Percentiles rank a stretch among this genome's conserved stretches.
Evolutionary conservation across 1,140 invertebrate species (phyloP).

Genomic region (Rhyzopertha dominica): DNA sequence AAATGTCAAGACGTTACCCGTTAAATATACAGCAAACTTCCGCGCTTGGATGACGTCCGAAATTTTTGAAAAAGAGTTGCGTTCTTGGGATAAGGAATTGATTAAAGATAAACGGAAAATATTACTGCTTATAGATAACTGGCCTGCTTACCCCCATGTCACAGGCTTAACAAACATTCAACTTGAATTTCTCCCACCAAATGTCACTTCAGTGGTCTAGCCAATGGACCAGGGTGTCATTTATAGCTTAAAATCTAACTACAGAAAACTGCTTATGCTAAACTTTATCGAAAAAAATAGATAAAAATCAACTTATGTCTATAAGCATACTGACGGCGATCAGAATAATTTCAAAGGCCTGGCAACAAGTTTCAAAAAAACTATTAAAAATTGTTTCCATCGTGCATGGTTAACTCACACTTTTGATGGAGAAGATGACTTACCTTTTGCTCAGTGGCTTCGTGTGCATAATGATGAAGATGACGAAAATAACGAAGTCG

Average conservation of each 20-base stretch:
- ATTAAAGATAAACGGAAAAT: constrained; percentile 16
- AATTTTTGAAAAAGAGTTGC: constrained; percentile 17
- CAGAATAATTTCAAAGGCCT: too few species aligned
- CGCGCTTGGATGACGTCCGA: constrained; percentile 47
- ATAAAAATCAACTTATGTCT: too few species aligned
- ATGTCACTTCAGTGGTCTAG: constrained; percentile 21
- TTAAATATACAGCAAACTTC: constrained; percentile 36
- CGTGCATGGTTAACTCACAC: too few species aligned
- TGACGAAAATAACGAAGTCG: too few species aligned
- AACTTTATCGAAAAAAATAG: too few species aligned
- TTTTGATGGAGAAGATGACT: too few species aligned
- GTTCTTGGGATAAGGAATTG: constrained; percentile 20
- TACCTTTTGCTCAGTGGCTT: too few species aligned
- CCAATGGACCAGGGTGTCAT: constrained; percentile 31
- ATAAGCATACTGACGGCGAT: too few species aligned
- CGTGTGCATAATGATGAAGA: too few species aligned
- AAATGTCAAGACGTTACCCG: constrained; percentile 31
- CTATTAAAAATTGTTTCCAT: too few species aligned
- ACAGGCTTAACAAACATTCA: constrained; percentile 16
- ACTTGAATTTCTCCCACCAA: constrained; percentile 27
- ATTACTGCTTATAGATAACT: constrained; percentile 24
- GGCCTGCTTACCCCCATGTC: constrained; percentile 21
- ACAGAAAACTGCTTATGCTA: constrained; percentile 6
- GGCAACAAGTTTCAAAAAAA: too few species aligned
- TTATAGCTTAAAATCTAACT: constrained; percentile 20